Percentiles rank a stretch among this genome's conserved stretches.
Conservation (phyloP, 2,888 invertebrate species). For the Eupelmus urozonus region DNA sequence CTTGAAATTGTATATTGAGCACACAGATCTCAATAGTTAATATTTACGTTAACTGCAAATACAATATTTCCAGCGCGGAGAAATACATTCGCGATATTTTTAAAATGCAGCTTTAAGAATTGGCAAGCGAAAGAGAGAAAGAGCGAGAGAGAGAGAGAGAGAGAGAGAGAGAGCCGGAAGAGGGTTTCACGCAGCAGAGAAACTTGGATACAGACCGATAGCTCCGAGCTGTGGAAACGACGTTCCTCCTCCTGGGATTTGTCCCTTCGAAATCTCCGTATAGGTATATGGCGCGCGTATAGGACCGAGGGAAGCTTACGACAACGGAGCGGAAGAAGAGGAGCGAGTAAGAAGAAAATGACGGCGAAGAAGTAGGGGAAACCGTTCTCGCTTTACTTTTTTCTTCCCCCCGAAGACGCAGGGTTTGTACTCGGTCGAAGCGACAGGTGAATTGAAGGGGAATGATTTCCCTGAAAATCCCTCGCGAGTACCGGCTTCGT, state of each 20-base stretch:
- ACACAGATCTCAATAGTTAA: no score
- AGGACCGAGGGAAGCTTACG: conserved; percentile 18
- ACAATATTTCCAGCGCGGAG: no score
- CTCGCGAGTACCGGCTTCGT: not conserved
- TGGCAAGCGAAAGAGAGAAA: not conserved
- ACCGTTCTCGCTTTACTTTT: no score
- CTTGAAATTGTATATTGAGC: no score
- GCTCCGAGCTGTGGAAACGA: conserved; percentile 65
- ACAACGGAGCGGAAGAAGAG: conserved; percentile 9
- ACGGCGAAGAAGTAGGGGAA: conserved; percentile 2
- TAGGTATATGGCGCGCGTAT: conserved; percentile 1
- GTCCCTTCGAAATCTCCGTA: conserved; percentile 57
- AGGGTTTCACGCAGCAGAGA: conserved; percentile 20
- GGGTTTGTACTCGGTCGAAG: conserved; percentile 23
- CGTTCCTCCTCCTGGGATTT: conserved; percentile 66
- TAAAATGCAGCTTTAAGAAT: conserved; percentile 8
- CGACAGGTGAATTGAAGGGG: conserved; percentile 38
- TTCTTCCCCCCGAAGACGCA: not conserved
- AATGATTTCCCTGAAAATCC: conserved; percentile 1
- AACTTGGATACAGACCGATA: conserved; percentile 65
- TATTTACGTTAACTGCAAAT: no score
- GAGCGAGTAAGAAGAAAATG: conserved; percentile 18
- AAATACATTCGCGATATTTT: conserved; percentile 1
- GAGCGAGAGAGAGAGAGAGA: not conserved
- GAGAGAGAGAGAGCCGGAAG: not conserved